A percentile compares a stretch with the other conserved stretches of the same genome.
phyloP scores from a whole-genome alignment of 1,140 invertebrate genomes.

The Calliphora vicina region DNA sequence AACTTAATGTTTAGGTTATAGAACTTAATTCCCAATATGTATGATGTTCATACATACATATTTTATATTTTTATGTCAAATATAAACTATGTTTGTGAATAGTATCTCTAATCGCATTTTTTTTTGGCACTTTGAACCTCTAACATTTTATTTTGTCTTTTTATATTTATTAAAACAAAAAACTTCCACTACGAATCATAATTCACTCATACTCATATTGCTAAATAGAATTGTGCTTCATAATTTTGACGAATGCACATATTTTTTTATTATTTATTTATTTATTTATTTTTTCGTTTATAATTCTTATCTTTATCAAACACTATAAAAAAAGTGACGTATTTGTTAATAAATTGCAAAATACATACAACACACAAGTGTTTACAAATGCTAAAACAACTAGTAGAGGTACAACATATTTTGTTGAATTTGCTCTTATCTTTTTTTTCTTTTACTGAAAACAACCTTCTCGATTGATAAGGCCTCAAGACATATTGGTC shows the following conservation, averaged over 20 bases:
- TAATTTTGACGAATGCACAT: not conserved
- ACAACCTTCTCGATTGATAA: not conserved
- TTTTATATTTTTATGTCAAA: too few relatives aligned
- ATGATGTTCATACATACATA: too few relatives aligned
- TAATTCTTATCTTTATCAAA: conserved; percentile 3
- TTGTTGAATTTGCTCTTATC: not conserved
- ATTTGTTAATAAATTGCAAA: not conserved
- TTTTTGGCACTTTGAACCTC: too few relatives aligned
- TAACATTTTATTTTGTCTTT: not conserved
- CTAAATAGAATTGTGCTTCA: not conserved
- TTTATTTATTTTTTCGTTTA: too few relatives aligned
- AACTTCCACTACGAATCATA: not conserved
- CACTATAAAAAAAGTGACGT: not conserved
- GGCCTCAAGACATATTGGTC: not conserved
- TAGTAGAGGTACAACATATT: too few relatives aligned
- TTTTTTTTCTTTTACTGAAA: not conserved
- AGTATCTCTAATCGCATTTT: too few relatives aligned
- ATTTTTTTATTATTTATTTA: not conserved
- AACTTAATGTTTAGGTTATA: too few relatives aligned
- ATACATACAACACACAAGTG: not conserved
- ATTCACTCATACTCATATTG: not conserved
- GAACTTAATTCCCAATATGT: too few relatives aligned
- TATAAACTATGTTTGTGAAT: too few relatives aligned
- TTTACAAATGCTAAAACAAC: not conserved
- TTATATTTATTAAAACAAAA: not conserved